Evolutionary conservation across 2,113 vertebrate species (phyloP).

Genomic region (Pseudorhombus dupliciocellatus): DNA sequence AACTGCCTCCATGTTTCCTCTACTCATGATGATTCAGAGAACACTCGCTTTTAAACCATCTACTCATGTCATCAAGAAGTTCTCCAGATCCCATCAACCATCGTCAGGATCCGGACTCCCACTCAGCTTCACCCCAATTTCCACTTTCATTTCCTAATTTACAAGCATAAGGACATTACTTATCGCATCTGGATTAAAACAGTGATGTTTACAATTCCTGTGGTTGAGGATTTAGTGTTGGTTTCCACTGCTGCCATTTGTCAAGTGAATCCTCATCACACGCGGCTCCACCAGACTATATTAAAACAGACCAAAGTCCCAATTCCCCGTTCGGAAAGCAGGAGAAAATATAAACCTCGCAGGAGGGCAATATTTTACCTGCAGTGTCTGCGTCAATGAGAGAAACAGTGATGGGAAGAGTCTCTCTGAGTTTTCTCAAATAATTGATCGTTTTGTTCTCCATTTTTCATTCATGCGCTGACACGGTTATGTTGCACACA

Average conservation of each 20-base stretch:
- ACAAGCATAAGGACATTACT: no score
- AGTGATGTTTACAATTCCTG: background rate
- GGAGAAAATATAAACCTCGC: conserved; percentile 35
- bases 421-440: conserved; percentile 3
- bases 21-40: background rate
- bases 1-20: no score
- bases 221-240: background rate
- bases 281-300: conserved; percentile 27
- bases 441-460: conserved; percentile 24
- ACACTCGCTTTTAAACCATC: background rate
- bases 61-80: no score
- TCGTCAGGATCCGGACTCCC: no score
- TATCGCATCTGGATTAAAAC: background rate
- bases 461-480: background rate
- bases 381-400: conserved; percentile 33
- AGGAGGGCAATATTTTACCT: conserved; percentile 15
- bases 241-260: conserved; percentile 1
- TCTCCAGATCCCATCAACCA: no score
- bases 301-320: conserved; percentile 50
- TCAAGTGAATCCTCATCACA: conserved; percentile 21
- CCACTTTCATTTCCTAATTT: no score
- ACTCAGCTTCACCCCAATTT: no score
- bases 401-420: background rate
- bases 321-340: conserved; percentile 46
- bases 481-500: background rate